Base-by-base conservation (phyloP, 2,797 vertebrate genomes). In the Micromesistius poutassou region DNA sequence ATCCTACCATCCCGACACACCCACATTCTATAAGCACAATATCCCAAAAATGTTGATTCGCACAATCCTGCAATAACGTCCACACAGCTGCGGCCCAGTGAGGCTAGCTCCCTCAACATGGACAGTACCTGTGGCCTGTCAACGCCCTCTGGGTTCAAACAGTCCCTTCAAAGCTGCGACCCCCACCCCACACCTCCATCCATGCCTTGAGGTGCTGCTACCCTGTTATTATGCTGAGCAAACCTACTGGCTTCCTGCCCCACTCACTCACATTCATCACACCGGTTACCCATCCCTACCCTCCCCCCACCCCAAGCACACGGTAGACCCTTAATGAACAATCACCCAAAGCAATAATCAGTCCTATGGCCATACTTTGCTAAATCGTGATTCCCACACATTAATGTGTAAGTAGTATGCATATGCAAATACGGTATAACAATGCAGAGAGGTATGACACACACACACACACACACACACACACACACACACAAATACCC, bases 151-250 rank as follows among this genome's bases (percentile, higher is more conserved):
- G 75, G 82, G 86, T 91, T 92, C 90, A 91, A 91, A 91, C 85
- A 79, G 72, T 72, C 76, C 80, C 89, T 90, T 92, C 89, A 93
- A 93, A 91, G 91, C 79, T 80, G 70, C 79, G 80, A 86, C 74
- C 77, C n/a, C 31, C 55, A 73, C 77, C 19, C 31, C 55, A 73
- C 84, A 77, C 78, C 73, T 75, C 81, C 84, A 78, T 81, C 83
- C 80, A 79, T 83, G 82, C 80, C 91, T 80, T 19, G 72, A 79
- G 87, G 92, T 82, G 78, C 77, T 68, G 80, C 84, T 88, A 73
- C 87, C 88, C 89, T 93, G 87, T 93, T 86, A 94, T 93, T 93
- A 94, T 78, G 78, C 85, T 84, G 81, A 78, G 82, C 83, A 89
- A 89, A 91, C 87, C 88, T 84, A 80, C 68, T 1, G 30, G 86